Evolutionary conservation across 2,113 vertebrate genomes (phyloP).

Genomic region (Perca schrenkii): DNA sequence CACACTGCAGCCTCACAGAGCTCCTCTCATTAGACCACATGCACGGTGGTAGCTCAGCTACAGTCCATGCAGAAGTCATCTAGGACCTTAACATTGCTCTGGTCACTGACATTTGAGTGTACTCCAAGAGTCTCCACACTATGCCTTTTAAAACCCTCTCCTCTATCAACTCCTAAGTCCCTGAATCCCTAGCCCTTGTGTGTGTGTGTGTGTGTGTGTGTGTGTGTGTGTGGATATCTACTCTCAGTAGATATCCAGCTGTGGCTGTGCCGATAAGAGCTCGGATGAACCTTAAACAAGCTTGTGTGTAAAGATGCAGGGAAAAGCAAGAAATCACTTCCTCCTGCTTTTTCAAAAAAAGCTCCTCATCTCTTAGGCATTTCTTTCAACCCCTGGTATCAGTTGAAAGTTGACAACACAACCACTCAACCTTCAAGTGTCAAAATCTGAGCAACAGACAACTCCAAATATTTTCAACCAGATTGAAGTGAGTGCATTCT

Average conservation of each 20-base stretch:
- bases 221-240: not conserved
- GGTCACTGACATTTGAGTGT: slow-evolving; percentile 64
- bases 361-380: slow-evolving; percentile 18
- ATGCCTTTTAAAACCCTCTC: slow-evolving; percentile 55
- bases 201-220: not conserved
- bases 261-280: slow-evolving; percentile 55
- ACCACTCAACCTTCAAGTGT: slow-evolving; percentile 55
- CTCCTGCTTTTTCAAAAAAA: slow-evolving; percentile 25
- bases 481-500: not conserved
- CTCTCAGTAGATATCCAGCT: slow-evolving; percentile 66
- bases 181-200: slow-evolving; percentile 32
- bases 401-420: slow-evolving; percentile 38
- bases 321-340: slow-evolving; percentile 33
- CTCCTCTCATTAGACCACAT: slow-evolving; percentile 74
- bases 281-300: slow-evolving; percentile 65
- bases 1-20: slow-evolving; percentile 65
- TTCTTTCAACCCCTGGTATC: slow-evolving; percentile 21
- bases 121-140: slow-evolving; percentile 62
- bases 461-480: slow-evolving; percentile 38
- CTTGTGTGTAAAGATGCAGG: slow-evolving; percentile 56
- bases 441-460: slow-evolving; percentile 19
- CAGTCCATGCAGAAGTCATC: slow-evolving; percentile 69
- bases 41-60: slow-evolving; percentile 41
- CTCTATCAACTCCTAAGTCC: slow-evolving; percentile 60
- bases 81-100: slow-evolving; percentile 59